These are phyloP conservation scores for Lepidotrigona ventralis DNA, from an alignment of 1,140 invertebrate genomes.

Conservation along the genomic window DNA sequence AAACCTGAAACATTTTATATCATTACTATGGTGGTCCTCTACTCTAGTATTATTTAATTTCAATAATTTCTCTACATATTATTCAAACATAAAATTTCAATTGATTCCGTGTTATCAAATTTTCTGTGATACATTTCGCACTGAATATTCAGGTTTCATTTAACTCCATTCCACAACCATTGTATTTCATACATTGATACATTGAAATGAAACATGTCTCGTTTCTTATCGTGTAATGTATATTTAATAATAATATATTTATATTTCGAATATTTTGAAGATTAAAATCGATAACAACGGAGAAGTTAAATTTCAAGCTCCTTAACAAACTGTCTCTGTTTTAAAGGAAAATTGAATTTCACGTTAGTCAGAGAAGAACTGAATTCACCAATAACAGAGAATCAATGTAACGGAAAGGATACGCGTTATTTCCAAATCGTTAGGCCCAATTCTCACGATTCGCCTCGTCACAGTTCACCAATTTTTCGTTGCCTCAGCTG, in stretches of 20 bases:
- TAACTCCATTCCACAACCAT: too few relatives aligned
- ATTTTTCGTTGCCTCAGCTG: conserved; percentile 5
- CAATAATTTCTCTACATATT: too few relatives aligned
- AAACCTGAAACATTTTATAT: neutral
- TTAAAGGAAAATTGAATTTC: neutral
- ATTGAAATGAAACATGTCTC: too few relatives aligned
- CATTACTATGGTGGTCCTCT: too few relatives aligned
- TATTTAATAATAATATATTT: too few relatives aligned
- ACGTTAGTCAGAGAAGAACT: neutral
- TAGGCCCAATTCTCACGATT: neutral
- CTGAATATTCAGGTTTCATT: neutral
- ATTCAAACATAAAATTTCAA: neutral
- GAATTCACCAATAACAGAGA: neutral
- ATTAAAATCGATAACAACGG: too few relatives aligned
- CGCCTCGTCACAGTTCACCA: conserved; percentile 33
- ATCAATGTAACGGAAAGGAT: neutral
- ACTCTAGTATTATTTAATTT: too few relatives aligned
- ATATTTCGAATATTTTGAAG: too few relatives aligned
- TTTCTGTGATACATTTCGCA: neutral
- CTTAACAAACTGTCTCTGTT: too few relatives aligned
- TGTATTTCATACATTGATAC: too few relatives aligned
- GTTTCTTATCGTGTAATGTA: too few relatives aligned
- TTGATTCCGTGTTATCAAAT: neutral
- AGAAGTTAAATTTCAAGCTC: too few relatives aligned
- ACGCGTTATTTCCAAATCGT: neutral